Percentiles rank a stretch among this genome's conserved stretches.
Evolutionary conservation across 2,113 vertebrate genomes (phyloP).

Genomic region (zebrafish (Danio rerio)): DNA sequence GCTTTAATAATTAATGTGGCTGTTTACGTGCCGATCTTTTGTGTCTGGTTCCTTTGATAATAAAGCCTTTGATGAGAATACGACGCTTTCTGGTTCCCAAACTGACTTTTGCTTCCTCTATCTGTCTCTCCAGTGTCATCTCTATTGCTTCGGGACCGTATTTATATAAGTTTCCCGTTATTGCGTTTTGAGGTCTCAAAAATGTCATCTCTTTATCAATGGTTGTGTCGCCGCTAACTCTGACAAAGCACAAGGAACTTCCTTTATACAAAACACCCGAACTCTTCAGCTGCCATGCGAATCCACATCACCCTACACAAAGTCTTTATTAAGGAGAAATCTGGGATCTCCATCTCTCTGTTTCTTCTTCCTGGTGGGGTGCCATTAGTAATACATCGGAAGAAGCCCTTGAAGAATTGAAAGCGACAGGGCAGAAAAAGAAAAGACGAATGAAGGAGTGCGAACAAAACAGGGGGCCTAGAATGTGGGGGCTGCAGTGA

Average conservation of each 20-base stretch:
- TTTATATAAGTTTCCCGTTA: conserved; percentile 63
- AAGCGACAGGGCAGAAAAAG: conserved; percentile 79
- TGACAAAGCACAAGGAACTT: neutral
- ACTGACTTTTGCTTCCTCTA: conserved; percentile 28
- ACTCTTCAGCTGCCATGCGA: neutral
- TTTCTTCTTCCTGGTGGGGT: conserved; percentile 67
- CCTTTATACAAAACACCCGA: neutral
- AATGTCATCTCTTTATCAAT: neutral
- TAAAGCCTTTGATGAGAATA: conserved; percentile 52
- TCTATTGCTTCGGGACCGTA: neutral
- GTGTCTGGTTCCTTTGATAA: conserved; percentile 58
- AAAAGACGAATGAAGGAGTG: conserved; percentile 65
- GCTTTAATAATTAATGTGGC: conserved; percentile 72
- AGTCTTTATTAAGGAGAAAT: conserved; percentile 70
- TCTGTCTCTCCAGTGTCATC: neutral
- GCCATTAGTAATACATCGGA: conserved; percentile 77
- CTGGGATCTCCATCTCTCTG: conserved; percentile 62
- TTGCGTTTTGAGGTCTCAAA: conserved; percentile 46
- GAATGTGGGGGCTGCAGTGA: neutral
- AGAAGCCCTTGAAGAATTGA: conserved; percentile 75
- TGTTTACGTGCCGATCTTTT: conserved; percentile 68
- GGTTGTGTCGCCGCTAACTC: neutral
- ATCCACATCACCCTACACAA: conserved; percentile 22
- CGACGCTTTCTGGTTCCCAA: conserved; percentile 33
- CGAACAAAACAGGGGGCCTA: conserved; percentile 49